Conservation (phyloP, 1,140 invertebrate genomes). For the Zaprionus gabonicus region DNA sequence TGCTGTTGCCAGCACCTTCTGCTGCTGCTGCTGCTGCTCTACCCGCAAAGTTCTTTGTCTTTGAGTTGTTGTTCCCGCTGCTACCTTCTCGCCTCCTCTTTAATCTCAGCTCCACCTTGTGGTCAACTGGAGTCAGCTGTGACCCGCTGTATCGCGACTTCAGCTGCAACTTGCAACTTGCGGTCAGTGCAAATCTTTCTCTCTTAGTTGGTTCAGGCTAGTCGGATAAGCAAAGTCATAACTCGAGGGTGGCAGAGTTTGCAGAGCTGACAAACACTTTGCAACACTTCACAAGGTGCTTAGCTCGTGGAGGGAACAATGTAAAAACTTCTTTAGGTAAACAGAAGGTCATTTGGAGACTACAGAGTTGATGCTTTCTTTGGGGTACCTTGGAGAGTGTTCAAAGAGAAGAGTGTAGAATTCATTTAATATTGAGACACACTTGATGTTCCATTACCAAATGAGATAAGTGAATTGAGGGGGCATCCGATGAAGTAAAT, state of each 20-base stretch:
- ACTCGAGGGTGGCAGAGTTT: not conserved
- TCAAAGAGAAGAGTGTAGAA: too few species aligned
- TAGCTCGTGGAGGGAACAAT: too few species aligned
- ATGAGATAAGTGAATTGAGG: too few species aligned
- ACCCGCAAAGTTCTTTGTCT: not conserved
- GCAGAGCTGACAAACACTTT: too few species aligned
- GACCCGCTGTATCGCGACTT: not conserved
- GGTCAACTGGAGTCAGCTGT: not conserved
- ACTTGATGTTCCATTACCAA: too few species aligned
- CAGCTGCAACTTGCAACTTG: conserved; percentile 4
- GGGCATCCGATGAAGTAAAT: too few species aligned
- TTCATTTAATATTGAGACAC: too few species aligned
- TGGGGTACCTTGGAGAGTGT: too few species aligned
- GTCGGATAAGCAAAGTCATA: not conserved
- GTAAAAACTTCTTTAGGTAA: too few species aligned
- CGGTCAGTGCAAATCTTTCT: not conserved
- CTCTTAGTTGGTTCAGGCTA: not conserved
- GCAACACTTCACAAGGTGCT: too few species aligned
- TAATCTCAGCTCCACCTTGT: not conserved
- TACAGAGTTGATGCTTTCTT: too few species aligned
- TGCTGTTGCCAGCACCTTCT: not conserved
- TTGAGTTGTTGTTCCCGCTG: not conserved
- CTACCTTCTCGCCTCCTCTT: not conserved
- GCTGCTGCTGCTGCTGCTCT: not conserved
- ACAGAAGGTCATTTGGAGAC: too few species aligned